Evolutionary conservation across 2,888 invertebrate genomes (phyloP), one percentile per base, ranked within the genome.

Genomic region (Sabellastarte sp.): DNA sequence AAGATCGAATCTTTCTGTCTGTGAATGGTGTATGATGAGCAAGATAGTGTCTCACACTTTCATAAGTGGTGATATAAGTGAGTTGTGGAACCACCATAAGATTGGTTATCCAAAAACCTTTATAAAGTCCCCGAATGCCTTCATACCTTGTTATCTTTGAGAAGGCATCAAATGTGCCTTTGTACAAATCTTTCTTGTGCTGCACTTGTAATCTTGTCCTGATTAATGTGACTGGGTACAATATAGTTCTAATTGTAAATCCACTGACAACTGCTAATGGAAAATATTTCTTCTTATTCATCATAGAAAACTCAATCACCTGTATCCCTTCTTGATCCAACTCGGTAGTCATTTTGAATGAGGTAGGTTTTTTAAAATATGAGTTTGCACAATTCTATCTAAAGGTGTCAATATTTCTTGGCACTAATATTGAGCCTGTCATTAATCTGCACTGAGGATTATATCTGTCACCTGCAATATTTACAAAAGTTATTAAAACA

Each of bases 261-360:
- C 93, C 92, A 79, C 95, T 95, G 20, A 93, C 85, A 86, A 95
- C 91, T 63, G 94, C 94, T 63, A 97, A 85, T 0, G 96, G 95
- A 80, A 93, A 93, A 82, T 96, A 98, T 81, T 94, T 95, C 57
- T 87, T 88, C 79, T 94, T 95, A 84, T 98, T 93, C 94, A 98
- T 93, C 97, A 98, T 98, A 73, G 95, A 89, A 93, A 96, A 93
- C 85, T 98, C 97, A 68, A 98, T 95, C 3, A 91, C 94, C 50
- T 74, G 73, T 5, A 79, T 69, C 24, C 26, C 26, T n/a, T n/a
- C n/a, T n/a, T n/a, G n/a, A n/a, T n/a, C n/a, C n/a, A n/a, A n/a
- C n/a, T n/a, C n/a, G n/a, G n/a, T n/a, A n/a, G n/a, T n/a, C n/a
- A n/a, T n/a, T n/a, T n/a, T n/a, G n/a, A n/a, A n/a, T n/a, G n/a